A percentile compares a stretch with the other conserved stretches of the same genome.
Conservation (phyloP, 2,888 invertebrate species). For the Teleogryllus oceanicus region DNA sequence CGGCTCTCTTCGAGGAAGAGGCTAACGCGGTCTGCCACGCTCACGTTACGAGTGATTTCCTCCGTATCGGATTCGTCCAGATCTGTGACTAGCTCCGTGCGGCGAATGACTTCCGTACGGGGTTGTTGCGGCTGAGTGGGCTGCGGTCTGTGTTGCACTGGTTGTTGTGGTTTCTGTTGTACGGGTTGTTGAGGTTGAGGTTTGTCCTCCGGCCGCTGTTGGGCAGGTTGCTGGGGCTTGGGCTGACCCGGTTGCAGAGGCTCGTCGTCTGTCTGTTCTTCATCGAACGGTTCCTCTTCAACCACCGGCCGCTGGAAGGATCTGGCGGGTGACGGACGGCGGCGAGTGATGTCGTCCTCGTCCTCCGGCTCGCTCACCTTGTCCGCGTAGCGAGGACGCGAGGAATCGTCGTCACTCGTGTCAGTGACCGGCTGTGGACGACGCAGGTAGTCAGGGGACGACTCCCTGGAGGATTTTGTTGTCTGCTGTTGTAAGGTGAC, state of each 20-base stretch:
- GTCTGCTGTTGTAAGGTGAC: conserved; percentile 25
- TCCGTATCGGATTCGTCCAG: conserved; percentile 39
- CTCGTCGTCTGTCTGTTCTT: conserved; percentile 28
- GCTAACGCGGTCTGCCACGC: conserved; percentile 57
- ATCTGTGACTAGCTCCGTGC: conserved; percentile 40
- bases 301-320: conserved; percentile 34
- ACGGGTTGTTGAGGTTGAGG: too few relatives aligned
- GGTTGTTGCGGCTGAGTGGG: too few relatives aligned
- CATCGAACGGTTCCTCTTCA: conserved; percentile 33
- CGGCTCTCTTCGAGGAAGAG: conserved; percentile 50
- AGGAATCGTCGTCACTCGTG: conserved; percentile 52
- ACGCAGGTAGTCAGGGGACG: conserved; percentile 68
- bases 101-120: neutral
- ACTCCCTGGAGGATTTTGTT: conserved; percentile 69
- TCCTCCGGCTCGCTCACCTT: conserved; percentile 73
- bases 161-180: too few relatives aligned
- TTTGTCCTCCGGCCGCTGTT: too few relatives aligned
- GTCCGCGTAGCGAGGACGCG: conserved; percentile 67
- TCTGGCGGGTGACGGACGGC: conserved; percentile 23
- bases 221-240: too few relatives aligned
- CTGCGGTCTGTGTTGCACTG: too few relatives aligned
- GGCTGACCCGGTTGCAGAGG: neutral
- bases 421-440: conserved; percentile 57
- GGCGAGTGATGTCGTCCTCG: conserved; percentile 43
- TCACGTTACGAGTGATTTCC: conserved; percentile 43